Percentiles rank a stretch among this genome's conserved stretches.
phyloP scores from a whole-genome alignment of 2,888 invertebrate genomes.

The Xiphydria camelus region DNA sequence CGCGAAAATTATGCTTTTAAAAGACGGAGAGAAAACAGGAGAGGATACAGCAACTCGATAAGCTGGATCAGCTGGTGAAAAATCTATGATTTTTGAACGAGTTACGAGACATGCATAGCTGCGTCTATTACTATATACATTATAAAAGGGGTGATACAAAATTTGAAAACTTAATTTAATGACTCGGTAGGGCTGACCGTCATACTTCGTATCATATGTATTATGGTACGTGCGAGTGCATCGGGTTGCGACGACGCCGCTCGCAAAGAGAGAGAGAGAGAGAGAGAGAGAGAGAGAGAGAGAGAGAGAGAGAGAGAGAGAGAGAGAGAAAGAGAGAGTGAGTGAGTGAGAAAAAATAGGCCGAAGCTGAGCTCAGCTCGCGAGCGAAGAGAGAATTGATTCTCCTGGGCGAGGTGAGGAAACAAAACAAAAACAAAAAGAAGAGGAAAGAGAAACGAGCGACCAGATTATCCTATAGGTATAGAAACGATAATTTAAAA shows the following conservation, averaged over 20 bases:
- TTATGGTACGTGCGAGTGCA: too few relatives aligned
- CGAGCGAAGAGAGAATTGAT: too few relatives aligned
- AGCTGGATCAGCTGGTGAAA: slow-evolving; percentile 23
- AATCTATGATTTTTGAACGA: slow-evolving; percentile 22
- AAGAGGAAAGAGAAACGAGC: slow-evolving; percentile 1
- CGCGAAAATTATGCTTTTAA: too few relatives aligned
- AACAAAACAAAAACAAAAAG: background rate
- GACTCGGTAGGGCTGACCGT: slow-evolving; percentile 8
- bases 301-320: too few relatives aligned
- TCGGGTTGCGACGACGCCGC: too few relatives aligned
- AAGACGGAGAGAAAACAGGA: slow-evolving; percentile 7
- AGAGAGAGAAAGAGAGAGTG: too few relatives aligned
- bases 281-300: too few relatives aligned
- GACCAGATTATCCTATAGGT: background rate
- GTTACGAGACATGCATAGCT: slow-evolving; percentile 24
- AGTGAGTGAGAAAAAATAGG: too few relatives aligned
- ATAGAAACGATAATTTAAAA: slow-evolving; percentile 7
- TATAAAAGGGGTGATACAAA: slow-evolving; percentile 28
- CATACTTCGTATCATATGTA: background rate
- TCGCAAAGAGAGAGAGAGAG: too few relatives aligned
- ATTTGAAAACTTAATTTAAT: slow-evolving; percentile 18
- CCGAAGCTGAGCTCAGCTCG: too few relatives aligned
- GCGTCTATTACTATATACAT: slow-evolving; percentile 27
- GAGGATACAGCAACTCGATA: slow-evolving; percentile 18
- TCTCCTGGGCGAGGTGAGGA: too few relatives aligned